Evolutionary conservation across 2,113 vertebrate species (phyloP).

Genomic region (Oncorhynchus tshawytscha): DNA sequence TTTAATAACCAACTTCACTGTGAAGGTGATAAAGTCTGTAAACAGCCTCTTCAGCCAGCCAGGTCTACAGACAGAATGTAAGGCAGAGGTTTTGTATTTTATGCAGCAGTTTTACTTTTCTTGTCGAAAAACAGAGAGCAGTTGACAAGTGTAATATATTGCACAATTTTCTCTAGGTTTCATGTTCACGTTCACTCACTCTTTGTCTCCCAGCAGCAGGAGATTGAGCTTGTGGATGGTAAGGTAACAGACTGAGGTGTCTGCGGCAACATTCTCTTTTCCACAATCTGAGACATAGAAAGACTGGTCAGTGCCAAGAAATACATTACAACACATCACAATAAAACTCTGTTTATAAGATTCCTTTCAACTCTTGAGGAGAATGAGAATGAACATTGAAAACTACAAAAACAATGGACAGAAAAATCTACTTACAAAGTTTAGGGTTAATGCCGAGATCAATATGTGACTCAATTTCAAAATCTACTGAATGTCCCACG

Average conservation of each 20-base stretch:
- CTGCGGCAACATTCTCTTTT: slow-evolving; percentile 69
- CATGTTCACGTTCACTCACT: slow-evolving; percentile 70
- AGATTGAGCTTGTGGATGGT: slow-evolving; percentile 79
- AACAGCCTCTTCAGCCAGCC: slow-evolving; percentile 85
- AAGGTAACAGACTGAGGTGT: slow-evolving; percentile 78
- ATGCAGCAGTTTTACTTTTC: neutral
- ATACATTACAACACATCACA: neutral
- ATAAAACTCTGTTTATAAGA: too few species aligned
- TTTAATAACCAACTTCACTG: slow-evolving; percentile 83
- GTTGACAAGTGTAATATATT: neutral
- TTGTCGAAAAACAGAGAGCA: neutral
- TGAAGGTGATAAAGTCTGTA: slow-evolving; percentile 84
- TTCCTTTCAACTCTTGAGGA: too few species aligned
- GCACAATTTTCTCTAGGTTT: neutral
- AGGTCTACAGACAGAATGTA: slow-evolving; percentile 63
- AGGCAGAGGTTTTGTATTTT: too few species aligned
- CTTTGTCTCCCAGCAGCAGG: slow-evolving; percentile 78
- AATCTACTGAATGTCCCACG: slow-evolving; percentile 74
- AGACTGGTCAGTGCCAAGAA: neutral
- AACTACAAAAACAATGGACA: neutral
- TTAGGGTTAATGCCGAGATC: slow-evolving; percentile 79
- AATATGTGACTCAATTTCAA: slow-evolving; percentile 80
- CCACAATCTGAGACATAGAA: slow-evolving; percentile 70
- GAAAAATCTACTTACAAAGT: slow-evolving; percentile 73
- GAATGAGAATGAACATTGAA: neutral